A percentile compares a stretch with the other conserved stretches of the same genome.
These are phyloP conservation scores for Bombus pyrosoma DNA, from an alignment of 1,140 invertebrate genomes.

Conservation along the genomic window DNA sequence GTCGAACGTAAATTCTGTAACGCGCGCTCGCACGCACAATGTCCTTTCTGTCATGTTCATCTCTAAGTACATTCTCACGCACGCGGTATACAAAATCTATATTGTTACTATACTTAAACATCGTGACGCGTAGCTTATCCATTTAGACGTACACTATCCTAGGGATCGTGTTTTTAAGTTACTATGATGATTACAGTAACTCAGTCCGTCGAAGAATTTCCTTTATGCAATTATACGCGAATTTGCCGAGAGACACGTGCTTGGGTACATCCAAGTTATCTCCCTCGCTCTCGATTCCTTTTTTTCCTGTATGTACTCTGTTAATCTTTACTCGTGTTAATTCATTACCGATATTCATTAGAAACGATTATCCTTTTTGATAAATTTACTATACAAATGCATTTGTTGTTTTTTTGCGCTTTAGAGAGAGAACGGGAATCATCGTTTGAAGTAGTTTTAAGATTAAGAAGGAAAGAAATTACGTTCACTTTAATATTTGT, in stretches of 20 bases:
- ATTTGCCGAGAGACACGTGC: conserved; percentile 37
- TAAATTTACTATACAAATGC: background rate
- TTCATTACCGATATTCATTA: background rate
- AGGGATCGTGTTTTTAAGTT: conserved; percentile 56
- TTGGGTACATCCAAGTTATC: conserved; percentile 42
- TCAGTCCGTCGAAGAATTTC: conserved; percentile 44
- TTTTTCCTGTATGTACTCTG: background rate
- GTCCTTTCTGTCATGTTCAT: conserved; percentile 44
- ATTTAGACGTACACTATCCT: conserved; percentile 63
- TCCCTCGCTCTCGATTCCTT: background rate
- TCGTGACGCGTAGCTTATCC: conserved; percentile 59
- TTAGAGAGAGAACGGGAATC: background rate
- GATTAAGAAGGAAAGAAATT: background rate
- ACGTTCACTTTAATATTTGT: background rate
- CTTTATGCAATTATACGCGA: conserved; percentile 51
- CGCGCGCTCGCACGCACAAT: conserved; percentile 52
- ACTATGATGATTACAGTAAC: conserved; percentile 56
- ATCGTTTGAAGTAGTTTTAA: background rate
- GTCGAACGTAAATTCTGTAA: conserved; percentile 67
- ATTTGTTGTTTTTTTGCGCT: background rate
- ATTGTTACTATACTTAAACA: conserved; percentile 67
- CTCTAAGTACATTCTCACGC: conserved; percentile 62
- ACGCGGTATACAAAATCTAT: conserved; percentile 74
- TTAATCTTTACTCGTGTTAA: background rate
- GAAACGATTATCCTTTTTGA: background rate